Evolutionary conservation across 2,113 vertebrate genomes (phyloP).

Genomic region (Otocyon megalotis): DNA sequence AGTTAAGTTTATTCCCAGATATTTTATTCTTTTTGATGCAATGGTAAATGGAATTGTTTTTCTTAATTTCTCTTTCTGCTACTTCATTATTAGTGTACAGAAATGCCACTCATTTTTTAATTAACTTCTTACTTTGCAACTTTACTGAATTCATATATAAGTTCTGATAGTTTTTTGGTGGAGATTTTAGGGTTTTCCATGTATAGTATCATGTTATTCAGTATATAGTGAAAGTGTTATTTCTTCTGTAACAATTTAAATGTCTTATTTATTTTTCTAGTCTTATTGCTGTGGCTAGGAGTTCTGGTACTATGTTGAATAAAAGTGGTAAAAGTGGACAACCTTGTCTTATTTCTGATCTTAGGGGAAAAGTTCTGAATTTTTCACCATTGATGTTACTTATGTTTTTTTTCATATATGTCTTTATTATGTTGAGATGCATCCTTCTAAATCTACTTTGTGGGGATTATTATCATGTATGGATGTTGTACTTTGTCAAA

Average conservation of each 20-base stretch:
- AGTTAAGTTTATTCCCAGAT: background rate
- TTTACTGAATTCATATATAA: background rate
- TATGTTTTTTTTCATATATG: background rate
- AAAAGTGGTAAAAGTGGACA: background rate
- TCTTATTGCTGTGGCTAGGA: background rate
- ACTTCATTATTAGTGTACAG: background rate
- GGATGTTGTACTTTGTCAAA: background rate
- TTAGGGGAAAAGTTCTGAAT: background rate
- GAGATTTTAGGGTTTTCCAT: background rate
- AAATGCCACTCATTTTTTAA: background rate
- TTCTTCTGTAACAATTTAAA: background rate
- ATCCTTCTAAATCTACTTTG: background rate
- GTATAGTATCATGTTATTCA: background rate
- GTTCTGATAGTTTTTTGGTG: background rate
- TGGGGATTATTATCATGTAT: background rate
- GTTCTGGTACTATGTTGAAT: background rate
- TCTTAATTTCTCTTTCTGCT: background rate
- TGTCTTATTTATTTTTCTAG: background rate
- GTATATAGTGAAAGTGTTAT: background rate
- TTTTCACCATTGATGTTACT: background rate
- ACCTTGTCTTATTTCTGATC: background rate
- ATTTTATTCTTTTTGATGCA: background rate
- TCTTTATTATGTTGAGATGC: background rate
- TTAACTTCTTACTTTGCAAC: background rate
- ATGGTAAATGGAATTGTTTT: background rate